Percentiles rank a stretch among this genome's conserved stretches.
Evolutionary conservation across 2,888 invertebrate genomes (phyloP).

Genomic region (Euphydryas editha): DNA sequence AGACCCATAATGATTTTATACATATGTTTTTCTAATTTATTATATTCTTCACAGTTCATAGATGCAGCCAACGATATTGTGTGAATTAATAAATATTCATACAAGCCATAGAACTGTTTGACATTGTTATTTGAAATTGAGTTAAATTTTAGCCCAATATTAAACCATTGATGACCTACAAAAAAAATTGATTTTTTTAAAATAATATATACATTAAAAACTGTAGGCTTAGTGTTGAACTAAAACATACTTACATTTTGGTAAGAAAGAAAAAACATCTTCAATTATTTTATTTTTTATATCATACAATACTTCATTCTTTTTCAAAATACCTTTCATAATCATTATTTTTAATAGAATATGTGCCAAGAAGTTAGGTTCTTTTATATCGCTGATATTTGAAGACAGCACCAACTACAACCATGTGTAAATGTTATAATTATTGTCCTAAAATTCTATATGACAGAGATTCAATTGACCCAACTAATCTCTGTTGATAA

Average conservation of each 20-base stretch:
- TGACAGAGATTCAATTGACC: no score
- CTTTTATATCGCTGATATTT: constrained; percentile 46
- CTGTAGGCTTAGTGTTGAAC: neutral
- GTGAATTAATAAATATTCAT: constrained; percentile 58
- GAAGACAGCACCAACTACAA: constrained; percentile 33
- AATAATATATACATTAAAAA: neutral
- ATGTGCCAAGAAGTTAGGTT: constrained; percentile 54
- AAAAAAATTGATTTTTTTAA: constrained; percentile 28
- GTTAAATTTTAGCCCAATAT: constrained; percentile 52
- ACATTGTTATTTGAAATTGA: constrained; percentile 30
- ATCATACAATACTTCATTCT: constrained; percentile 36
- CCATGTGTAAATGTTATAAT: neutral
- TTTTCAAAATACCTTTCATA: constrained; percentile 51
- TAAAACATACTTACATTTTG: constrained; percentile 57
- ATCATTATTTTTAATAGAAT: constrained; percentile 51
- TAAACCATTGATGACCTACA: constrained; percentile 65
- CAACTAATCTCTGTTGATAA: no score
- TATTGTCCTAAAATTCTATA: neutral
- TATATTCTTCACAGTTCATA: constrained; percentile 53
- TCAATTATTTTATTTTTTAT: constrained; percentile 48
- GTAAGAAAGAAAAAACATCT: constrained; percentile 55
- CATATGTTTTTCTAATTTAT: constrained; percentile 56
- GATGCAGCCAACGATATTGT: constrained; percentile 52
- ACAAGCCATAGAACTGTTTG: constrained; percentile 50
- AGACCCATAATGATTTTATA: constrained; percentile 57